A percentile compares a stretch with the other conserved stretches of the same genome.
Conservation (phyloP, 2,113 vertebrate species). For the Anseranas semipalmata region DNA sequence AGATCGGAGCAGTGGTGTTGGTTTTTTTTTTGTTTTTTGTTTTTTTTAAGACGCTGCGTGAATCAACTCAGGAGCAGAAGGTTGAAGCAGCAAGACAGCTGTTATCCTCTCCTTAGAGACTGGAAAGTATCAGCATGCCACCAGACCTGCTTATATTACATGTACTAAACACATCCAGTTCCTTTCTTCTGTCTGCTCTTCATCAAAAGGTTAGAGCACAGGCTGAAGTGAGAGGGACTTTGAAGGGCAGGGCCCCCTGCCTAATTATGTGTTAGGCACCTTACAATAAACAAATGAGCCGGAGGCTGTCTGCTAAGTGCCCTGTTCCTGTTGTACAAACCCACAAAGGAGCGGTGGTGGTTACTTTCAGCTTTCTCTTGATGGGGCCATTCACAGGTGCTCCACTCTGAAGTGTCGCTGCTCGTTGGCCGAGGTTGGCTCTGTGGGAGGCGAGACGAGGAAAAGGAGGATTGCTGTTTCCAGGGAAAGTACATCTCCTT, state of each 20-base stretch:
- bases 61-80: not conserved
- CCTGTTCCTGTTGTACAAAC: not conserved
- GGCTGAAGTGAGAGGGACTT: not conserved
- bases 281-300: not conserved
- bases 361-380: not conserved
- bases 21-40: not conserved
- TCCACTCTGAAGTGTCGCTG: not conserved
- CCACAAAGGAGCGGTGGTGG: not conserved
- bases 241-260: not conserved
- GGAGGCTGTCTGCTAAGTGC: not conserved
- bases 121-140: slow-evolving; percentile 4
- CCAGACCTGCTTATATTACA: slow-evolving; percentile 27
- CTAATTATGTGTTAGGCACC: not conserved
- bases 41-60: not conserved
- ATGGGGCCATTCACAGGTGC: not conserved
- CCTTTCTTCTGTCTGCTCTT: not conserved
- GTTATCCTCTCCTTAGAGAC: slow-evolving; percentile 4
- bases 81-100: slow-evolving; percentile 44
- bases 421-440: not conserved
- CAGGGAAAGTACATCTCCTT: not conserved
- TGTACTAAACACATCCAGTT: not conserved
- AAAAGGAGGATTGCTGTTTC: not conserved
- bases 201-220: not conserved
- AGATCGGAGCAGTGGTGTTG: fast-evolving
- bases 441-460: not conserved